A percentile compares a stretch with the other conserved stretches of the same genome.
phyloP scores from a whole-genome alignment of 2,888 invertebrate species.

The Calephelis perditalis region DNA sequence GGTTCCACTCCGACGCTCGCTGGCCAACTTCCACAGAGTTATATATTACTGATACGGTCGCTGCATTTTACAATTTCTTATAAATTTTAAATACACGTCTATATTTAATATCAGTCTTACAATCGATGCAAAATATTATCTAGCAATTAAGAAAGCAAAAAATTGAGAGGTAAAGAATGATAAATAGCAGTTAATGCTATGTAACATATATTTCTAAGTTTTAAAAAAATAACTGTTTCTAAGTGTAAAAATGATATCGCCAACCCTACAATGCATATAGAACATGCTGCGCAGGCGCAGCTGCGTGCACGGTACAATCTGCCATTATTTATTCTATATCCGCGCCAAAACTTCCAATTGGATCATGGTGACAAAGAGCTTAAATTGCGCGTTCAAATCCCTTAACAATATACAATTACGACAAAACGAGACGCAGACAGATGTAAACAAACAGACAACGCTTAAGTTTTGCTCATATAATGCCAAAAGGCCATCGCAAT shows the following conservation, averaged over 20 bases:
- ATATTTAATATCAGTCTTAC: background rate
- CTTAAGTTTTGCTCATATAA: slow-evolving; percentile 13
- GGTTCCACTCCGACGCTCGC: slow-evolving; percentile 72
- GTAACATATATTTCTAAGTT: background rate
- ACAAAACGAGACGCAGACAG: slow-evolving; percentile 64
- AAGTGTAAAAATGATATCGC: background rate
- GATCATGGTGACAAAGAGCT: slow-evolving; percentile 72
- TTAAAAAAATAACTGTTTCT: background rate
- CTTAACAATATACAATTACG: slow-evolving; percentile 54
- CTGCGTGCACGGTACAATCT: slow-evolving; percentile 58
- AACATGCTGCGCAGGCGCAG: slow-evolving; percentile 56
- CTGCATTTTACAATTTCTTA: slow-evolving; percentile 3
- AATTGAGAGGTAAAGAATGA: no score
- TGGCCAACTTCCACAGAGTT: slow-evolving; percentile 24
- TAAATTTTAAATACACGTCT: background rate
- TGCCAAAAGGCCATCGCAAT: slow-evolving; percentile 15
- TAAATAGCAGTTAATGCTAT: no score
- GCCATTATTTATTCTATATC: slow-evolving; percentile 75
- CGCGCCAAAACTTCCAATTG: slow-evolving; percentile 72
- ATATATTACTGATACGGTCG: slow-evolving; percentile 4
- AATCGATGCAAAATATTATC: background rate
- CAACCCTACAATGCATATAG: slow-evolving; percentile 3
- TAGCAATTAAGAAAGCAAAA: background rate
- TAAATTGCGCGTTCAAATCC: slow-evolving; percentile 76
- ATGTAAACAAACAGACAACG: slow-evolving; percentile 65